A percentile compares a stretch with the other conserved stretches of the same genome.
Evolutionary conservation across 2,888 invertebrate genomes (phyloP).

Genomic region (Nipponacmea schrenckii): DNA sequence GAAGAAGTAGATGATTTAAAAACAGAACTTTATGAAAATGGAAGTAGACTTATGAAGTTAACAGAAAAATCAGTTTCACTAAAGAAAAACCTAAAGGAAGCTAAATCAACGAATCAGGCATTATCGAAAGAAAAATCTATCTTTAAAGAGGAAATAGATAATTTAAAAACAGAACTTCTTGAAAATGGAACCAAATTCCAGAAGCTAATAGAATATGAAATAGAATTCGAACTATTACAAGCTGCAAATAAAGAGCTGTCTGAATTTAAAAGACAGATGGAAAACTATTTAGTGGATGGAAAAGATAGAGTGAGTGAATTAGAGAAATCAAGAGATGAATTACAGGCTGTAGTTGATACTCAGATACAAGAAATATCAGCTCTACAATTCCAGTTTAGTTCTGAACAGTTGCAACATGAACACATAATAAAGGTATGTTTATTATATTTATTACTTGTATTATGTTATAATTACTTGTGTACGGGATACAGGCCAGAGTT

Average conservation of each 20-base stretch:
- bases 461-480: too few species aligned
- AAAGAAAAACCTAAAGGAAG: too few species aligned
- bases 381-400: constrained; percentile 64
- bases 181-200: background rate
- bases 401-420: constrained; percentile 61
- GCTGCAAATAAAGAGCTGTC: constrained; percentile 11
- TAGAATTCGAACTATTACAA: constrained; percentile 11
- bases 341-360: constrained; percentile 35
- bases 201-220: constrained; percentile 13
- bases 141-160: background rate
- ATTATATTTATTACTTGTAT: too few species aligned
- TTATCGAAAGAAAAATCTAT: background rate
- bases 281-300: constrained; percentile 23
- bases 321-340: constrained; percentile 15
- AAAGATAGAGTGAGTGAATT: constrained; percentile 13
- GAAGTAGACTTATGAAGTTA: too few species aligned
- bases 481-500: too few species aligned
- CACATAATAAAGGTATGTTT: constrained; percentile 53
- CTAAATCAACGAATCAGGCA: constrained; percentile 10
- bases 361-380: constrained; percentile 62
- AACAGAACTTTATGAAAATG: too few species aligned
- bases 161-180: background rate
- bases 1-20: too few species aligned
- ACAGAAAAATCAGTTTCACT: too few species aligned
- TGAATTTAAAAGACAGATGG: constrained; percentile 25